These are phyloP conservation scores for Hemibagrus guttatus DNA, from an alignment of 2,797 vertebrate species.

Conservation along the genomic window DNA sequence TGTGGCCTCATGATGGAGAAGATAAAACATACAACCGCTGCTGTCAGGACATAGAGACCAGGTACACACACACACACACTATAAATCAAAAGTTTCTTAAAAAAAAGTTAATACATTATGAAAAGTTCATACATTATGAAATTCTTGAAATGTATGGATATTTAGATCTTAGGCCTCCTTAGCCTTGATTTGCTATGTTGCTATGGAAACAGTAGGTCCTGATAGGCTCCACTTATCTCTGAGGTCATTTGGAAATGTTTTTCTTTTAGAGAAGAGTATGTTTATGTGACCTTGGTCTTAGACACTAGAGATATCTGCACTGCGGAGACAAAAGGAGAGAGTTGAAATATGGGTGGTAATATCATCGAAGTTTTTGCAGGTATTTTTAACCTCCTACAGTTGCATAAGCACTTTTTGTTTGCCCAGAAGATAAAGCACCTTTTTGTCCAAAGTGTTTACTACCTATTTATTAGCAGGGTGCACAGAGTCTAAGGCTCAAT, in stretches of 20 bases:
- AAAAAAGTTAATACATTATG: not conserved
- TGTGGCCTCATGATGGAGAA: slow-evolving; percentile 84
- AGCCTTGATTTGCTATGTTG: not conserved
- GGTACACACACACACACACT: slow-evolving; percentile 63
- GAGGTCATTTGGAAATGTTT: not conserved
- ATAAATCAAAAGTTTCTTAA: not conserved
- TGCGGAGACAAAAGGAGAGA: not conserved
- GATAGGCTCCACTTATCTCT: not conserved
- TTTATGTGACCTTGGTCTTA: not conserved
- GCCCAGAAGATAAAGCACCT: not conserved
- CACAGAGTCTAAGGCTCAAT: not conserved
- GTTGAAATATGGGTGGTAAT: not conserved
- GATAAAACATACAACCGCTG: slow-evolving; percentile 77
- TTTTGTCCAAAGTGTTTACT: not conserved
- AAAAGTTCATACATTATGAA: not conserved
- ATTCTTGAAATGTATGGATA: not conserved
- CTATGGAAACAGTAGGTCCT: not conserved
- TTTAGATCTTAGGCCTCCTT: not conserved
- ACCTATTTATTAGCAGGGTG: not conserved
- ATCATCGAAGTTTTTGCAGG: not conserved
- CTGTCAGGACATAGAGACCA: slow-evolving; percentile 87
- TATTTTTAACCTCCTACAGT: not conserved
- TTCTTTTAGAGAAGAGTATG: not conserved
- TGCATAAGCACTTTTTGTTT: not conserved
- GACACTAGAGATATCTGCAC: not conserved